Evolutionary conservation across 2,888 invertebrate genomes (phyloP).

Genomic region (Rhamphomyia laevipes): DNA sequence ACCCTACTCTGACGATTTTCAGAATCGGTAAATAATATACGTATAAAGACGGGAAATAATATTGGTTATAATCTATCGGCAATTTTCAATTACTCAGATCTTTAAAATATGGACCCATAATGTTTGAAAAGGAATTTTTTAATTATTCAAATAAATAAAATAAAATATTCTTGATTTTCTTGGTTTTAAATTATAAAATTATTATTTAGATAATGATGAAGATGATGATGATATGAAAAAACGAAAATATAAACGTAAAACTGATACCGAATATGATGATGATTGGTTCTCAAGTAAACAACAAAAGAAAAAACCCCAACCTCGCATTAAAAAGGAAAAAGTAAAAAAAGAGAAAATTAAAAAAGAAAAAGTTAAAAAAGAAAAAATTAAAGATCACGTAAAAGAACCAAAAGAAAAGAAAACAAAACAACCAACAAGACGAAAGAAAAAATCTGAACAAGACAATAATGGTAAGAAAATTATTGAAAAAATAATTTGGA

Average conservation of each 20-base stretch:
- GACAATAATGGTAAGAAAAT: neutral
- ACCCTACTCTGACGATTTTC: too few relatives aligned
- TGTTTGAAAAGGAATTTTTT: too few relatives aligned
- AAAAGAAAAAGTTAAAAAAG: conserved; percentile 29
- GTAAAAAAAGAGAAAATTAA: conserved; percentile 25
- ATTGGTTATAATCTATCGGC: too few relatives aligned
- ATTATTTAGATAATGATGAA: conserved; percentile 27
- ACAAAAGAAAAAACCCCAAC: conserved; percentile 9
- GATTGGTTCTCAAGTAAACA: conserved; percentile 33
- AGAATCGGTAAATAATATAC: too few relatives aligned
- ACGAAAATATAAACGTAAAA: conserved; percentile 31
- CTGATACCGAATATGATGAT: conserved; percentile 37
- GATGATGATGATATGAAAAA: conserved; percentile 31
- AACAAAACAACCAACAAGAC: conserved; percentile 11
- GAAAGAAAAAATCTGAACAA: conserved; percentile 1
- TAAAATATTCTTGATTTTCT: too few relatives aligned
- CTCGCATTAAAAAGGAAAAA: conserved; percentile 27
- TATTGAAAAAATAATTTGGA: neutral
- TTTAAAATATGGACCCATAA: too few relatives aligned
- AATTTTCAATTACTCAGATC: too few relatives aligned
- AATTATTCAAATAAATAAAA: too few relatives aligned
- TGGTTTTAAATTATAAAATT: too few relatives aligned
- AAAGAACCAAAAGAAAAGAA: conserved; percentile 1
- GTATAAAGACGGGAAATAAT: too few relatives aligned
- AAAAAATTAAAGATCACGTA: conserved; percentile 29